Evolutionary conservation across 2,113 vertebrate species (phyloP).

Genomic region (Onychostoma macrolepis): DNA sequence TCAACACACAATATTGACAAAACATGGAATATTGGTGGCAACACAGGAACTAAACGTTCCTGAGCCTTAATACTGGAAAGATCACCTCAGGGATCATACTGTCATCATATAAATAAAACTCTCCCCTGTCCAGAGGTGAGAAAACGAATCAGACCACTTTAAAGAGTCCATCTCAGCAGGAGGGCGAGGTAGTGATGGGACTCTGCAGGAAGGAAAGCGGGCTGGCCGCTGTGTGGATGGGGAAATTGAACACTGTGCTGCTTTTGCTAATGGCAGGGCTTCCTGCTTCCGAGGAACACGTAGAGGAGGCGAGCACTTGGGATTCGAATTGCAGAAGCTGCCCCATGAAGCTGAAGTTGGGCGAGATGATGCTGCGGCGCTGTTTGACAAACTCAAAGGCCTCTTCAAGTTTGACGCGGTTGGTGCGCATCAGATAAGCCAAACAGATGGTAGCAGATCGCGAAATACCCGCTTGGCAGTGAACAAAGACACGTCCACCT

Average conservation of each 20-base stretch:
- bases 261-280: constrained; percentile 86
- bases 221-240: constrained; percentile 81
- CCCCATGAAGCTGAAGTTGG: constrained; percentile 99
- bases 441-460: constrained; percentile 97
- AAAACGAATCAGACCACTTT: background rate
- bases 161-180: constrained; percentile 81
- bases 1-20: background rate
- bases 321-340: constrained; percentile 98
- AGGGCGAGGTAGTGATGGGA: constrained; percentile 96
- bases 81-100: constrained; percentile 31
- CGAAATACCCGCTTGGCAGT: constrained; percentile 97
- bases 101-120: background rate
- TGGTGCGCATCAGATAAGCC: constrained; percentile 98
- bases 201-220: constrained; percentile 92
- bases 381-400: constrained; percentile 99
- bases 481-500: constrained; percentile 94
- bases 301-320: constrained; percentile 91
- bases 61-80: constrained; percentile 32
- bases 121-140: background rate
- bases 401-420: constrained; percentile 95
- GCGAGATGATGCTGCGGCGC: constrained; percentile 96
- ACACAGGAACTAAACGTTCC: constrained; percentile 15
- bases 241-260: constrained; percentile 93
- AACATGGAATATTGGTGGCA: constrained; percentile 11
- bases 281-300: constrained; percentile 89